These are phyloP conservation scores for Tenodera sinensis DNA, from an alignment of 2,888 invertebrate genomes.

Conservation along the genomic window DNA sequence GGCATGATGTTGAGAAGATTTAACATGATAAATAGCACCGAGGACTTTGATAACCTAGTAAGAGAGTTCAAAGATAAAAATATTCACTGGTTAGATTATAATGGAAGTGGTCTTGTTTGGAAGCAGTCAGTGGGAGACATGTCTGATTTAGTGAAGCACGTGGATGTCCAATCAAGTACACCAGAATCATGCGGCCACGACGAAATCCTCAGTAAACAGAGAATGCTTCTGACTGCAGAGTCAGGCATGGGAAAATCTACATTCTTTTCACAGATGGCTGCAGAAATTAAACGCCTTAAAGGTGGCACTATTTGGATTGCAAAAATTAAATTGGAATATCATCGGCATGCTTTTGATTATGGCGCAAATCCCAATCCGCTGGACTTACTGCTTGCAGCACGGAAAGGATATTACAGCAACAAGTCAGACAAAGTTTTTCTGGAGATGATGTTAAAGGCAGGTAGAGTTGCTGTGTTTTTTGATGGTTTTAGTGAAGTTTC, in stretches of 20 bases:
- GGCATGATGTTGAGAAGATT: background rate
- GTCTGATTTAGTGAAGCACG: background rate
- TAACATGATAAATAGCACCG: background rate
- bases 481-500: background rate
- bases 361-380: background rate
- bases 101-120: background rate
- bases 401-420: background rate
- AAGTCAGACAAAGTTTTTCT: background rate
- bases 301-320: background rate
- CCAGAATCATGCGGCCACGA: background rate
- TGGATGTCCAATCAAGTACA: background rate
- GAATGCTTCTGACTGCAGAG: background rate
- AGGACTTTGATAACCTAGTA: background rate
- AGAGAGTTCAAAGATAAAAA: background rate
- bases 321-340: background rate
- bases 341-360: background rate
- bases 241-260: background rate
- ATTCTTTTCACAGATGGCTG: background rate
- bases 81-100: background rate
- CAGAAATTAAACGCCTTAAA: background rate
- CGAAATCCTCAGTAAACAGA: background rate
- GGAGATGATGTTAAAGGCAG: background rate
- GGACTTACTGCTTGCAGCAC: background rate
- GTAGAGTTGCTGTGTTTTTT: background rate
- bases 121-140: background rate